These are phyloP conservation scores for Nyctereutes procyonoides DNA, from an alignment of 2,113 vertebrate species.

Conservation along the genomic window DNA sequence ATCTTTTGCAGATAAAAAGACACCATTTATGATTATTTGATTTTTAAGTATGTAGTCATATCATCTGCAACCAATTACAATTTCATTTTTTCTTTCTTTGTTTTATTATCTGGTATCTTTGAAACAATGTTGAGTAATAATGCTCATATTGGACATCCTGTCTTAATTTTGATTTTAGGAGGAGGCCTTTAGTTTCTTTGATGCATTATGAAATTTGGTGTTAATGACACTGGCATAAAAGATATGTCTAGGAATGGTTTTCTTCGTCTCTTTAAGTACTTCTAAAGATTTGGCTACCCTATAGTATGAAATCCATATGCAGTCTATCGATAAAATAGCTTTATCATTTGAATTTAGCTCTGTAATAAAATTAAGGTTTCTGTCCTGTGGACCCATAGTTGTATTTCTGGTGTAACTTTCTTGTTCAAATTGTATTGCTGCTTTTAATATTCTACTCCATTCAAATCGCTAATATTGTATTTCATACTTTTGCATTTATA, in stretches of 20 bases:
- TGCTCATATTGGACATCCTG: not conserved
- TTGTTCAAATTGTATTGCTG: not conserved
- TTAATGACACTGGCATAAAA: not conserved
- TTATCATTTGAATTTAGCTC: not conserved
- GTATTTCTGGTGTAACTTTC: not conserved
- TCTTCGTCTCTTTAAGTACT: not conserved
- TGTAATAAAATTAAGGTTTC: not conserved
- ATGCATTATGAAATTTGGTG: not conserved
- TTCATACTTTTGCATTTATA: not conserved
- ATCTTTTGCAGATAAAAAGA: not conserved
- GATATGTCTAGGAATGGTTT: not conserved
- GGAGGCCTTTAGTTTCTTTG: not conserved
- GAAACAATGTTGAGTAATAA: slow-evolving; percentile 28
- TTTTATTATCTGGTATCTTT: not conserved
- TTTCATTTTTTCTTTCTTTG: not conserved
- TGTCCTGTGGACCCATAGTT: not conserved
- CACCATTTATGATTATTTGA: not conserved
- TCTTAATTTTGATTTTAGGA: not conserved
- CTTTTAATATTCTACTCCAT: not conserved
- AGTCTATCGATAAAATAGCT: not conserved
- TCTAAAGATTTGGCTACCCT: not conserved
- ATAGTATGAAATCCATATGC: not conserved
- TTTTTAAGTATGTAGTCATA: not conserved
- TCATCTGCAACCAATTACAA: not conserved
- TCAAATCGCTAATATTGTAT: not conserved